phyloP scores from a whole-genome alignment of 2,888 invertebrate species.

The Silvanus unidentatus region DNA sequence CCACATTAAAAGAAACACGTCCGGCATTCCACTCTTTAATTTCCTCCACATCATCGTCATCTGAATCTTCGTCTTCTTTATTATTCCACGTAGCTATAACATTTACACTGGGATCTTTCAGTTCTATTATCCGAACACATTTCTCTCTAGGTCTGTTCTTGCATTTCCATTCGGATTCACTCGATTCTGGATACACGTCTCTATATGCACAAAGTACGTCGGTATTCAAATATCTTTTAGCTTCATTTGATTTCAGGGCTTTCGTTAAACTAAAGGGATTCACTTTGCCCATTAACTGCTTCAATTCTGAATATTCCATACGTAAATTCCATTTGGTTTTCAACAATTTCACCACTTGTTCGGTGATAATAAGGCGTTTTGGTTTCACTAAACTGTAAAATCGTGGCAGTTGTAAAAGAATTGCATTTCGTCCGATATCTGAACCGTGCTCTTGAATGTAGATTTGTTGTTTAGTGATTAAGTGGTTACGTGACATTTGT shows the following conservation, averaged over 20 bases:
- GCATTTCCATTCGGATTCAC: slow-evolving; percentile 48
- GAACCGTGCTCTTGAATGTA: slow-evolving; percentile 47
- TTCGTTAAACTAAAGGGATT: slow-evolving; percentile 37
- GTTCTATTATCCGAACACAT: slow-evolving; percentile 48
- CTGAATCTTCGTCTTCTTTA: slow-evolving; percentile 44
- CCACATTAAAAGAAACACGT: slow-evolving; percentile 19
- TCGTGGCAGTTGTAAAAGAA: slow-evolving; percentile 56
- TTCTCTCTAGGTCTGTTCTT: slow-evolving; percentile 49
- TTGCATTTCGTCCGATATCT: slow-evolving; percentile 44
- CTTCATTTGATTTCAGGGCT: slow-evolving; percentile 50
- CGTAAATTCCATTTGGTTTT: slow-evolving; percentile 51
- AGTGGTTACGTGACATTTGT: slow-evolving; percentile 51
- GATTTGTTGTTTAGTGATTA: slow-evolving; percentile 59
- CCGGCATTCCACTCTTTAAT: neutral
- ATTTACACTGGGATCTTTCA: slow-evolving; percentile 54
- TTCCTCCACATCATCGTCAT: slow-evolving; percentile 13
- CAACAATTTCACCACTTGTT: slow-evolving; percentile 52
- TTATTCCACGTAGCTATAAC: slow-evolving; percentile 48
- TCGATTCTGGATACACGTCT: slow-evolving; percentile 54
- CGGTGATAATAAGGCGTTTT: slow-evolving; percentile 49
- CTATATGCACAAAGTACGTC: slow-evolving; percentile 48
- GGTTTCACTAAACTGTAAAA: slow-evolving; percentile 57
- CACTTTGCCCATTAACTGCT: slow-evolving; percentile 42
- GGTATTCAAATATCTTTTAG: slow-evolving; percentile 50
- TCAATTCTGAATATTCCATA: slow-evolving; percentile 50